These are phyloP conservation scores for Eulemur macaco DNA, from an alignment of 2,113 vertebrate genomes.

Conservation along the genomic window DNA sequence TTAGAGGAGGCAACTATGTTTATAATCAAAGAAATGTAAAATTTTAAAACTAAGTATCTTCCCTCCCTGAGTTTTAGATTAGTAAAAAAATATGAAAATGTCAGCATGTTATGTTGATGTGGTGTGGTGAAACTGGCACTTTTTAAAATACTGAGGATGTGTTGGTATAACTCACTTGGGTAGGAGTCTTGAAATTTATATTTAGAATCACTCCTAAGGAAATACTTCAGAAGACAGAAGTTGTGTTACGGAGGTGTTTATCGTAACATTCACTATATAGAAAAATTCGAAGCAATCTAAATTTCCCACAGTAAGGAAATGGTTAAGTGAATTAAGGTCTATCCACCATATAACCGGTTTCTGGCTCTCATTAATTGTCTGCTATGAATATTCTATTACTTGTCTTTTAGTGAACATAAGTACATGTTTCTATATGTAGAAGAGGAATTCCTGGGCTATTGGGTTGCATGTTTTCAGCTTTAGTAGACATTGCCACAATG, in stretches of 20 bases:
- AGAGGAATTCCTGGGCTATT: not conserved
- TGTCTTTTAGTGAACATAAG: not conserved
- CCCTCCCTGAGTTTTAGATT: not conserved
- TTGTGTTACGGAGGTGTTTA: not conserved
- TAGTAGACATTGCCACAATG: not conserved
- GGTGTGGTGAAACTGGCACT: not conserved
- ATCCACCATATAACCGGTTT: not conserved
- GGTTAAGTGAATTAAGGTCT: not conserved
- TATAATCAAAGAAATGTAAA: conserved; percentile 1
- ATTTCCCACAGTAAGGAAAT: not conserved
- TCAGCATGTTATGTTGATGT: not conserved
- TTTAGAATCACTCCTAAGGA: not conserved
- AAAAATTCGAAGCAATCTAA: not conserved
- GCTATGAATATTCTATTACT: not conserved
- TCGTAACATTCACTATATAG: not conserved
- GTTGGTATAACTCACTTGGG: not conserved
- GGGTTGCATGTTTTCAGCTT: not conserved
- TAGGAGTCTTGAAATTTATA: not conserved
- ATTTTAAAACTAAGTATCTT: not conserved
- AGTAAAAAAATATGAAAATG: not conserved
- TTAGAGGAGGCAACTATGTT: not conserved
- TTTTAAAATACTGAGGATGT: not conserved
- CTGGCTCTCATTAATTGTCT: not conserved
- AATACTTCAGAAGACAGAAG: not conserved
- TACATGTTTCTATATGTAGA: not conserved